Evolutionary conservation across 2,797 vertebrate genomes (phyloP), one percentile per base, ranked within the genome.

Genomic region (Sciurus vulgaris): DNA sequence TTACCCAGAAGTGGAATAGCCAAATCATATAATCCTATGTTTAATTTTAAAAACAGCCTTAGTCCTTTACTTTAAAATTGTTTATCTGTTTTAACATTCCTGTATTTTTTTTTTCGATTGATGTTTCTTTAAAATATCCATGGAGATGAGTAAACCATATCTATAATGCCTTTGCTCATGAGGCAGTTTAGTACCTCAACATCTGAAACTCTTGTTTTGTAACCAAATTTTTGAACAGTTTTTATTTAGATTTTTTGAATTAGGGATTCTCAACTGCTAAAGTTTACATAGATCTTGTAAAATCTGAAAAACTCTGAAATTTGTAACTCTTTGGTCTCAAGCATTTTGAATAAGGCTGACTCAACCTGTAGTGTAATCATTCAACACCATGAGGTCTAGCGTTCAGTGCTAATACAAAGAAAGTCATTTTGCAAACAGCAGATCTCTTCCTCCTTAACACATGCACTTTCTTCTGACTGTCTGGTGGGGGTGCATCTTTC

Each of bases 151-250:
- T 5, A 26, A 65, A 51, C 44, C 22, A 15, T n/a, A 30, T 30
- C 8, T 8, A 1, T 3, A 1, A 10, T 22, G 44, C 35, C 51
- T 33, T 24, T 33, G 33, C 44, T n/a, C 28, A 2, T 5, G 33
- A 41, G 59, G 41, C 24, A 5, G 14, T 13, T 28, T 14, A 10
- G 35, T 24, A 9, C 20, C 0, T 2, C 2, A 1, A 61, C 3
- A 2, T 24, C 15, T 22, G 47, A 65, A 7, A 24, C 20, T 47
- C 49, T 13, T 17, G 28, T 28, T 69, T 51, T 56, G 76, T 18
- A 79, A 72, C 70, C 22, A 22, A 47, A 1, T 3, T 2, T 73
- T 73, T n/a, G 67, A 73, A 17, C 6, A 38, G 38, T 38, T 38
- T 38, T 38, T 38, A 38, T 38, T 38, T 38, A 38, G 38, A 38